Percentiles rank a stretch among this genome's conserved stretches.
Evolutionary conservation across 2,797 vertebrate genomes (phyloP).

Genomic region (Urocyon cinereoargenteus): DNA sequence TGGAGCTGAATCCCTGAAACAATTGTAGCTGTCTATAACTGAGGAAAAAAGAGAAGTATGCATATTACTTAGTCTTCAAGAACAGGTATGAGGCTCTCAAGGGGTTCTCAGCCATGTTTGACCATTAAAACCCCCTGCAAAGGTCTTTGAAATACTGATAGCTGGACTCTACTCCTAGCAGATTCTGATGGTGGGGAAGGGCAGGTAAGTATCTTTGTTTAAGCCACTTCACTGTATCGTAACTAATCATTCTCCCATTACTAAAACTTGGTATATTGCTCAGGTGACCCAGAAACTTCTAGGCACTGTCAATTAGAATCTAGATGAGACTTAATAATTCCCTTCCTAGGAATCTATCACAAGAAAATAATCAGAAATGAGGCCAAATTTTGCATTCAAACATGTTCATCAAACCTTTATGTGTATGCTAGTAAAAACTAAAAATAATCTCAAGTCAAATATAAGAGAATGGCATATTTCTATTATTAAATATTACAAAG

Average conservation of each 20-base stretch:
- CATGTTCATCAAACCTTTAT: not conserved
- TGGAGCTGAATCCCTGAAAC: not conserved
- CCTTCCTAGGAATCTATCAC: not conserved
- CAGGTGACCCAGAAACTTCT: not conserved
- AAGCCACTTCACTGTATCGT: not conserved
- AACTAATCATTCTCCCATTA: not conserved
- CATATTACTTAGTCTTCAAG: not conserved
- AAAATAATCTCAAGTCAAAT: conserved; percentile 39
- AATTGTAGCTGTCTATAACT: not conserved
- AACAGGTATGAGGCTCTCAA: not conserved
- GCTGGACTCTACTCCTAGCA: not conserved
- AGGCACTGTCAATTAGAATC: not conserved
- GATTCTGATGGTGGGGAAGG: not conserved
- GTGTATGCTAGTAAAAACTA: not conserved
- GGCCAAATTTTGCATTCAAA: not conserved
- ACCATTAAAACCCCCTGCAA: not conserved
- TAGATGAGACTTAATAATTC: not conserved
- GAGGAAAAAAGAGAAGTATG: not conserved
- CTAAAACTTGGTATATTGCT: not conserved
- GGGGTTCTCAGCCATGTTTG: not conserved
- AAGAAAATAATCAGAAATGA: conserved; percentile 22
- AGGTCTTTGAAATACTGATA: not conserved
- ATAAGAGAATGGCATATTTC: not conserved
- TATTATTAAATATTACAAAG: not conserved
- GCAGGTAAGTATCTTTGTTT: not conserved